Evolutionary conservation across 2,797 vertebrate genomes (phyloP), one percentile per base, ranked within the genome.

Genomic region (Pipistrellus pygmaeus): DNA sequence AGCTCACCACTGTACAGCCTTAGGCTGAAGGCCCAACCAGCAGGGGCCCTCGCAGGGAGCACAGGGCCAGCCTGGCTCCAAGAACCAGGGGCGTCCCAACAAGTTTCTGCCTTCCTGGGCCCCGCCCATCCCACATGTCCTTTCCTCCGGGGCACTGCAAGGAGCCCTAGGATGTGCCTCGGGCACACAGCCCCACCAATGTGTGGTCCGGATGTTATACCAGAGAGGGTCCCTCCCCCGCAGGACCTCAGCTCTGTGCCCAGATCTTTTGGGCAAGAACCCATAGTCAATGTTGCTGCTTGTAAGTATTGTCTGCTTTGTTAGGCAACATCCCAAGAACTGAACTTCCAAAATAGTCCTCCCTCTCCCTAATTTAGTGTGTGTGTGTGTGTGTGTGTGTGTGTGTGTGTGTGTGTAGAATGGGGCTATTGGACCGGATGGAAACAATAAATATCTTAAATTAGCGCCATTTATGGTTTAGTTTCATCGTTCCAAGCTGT

Each of bases 71-170:
- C 20, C 2, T 17, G 9, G 9, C 62, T 71, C 20, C 0, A 0
- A 1, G 14, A 14, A 27, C 7, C n/a, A 4, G 10, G 6, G 0
- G 2, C 1, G 0, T 18, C 6, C 17, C 9, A 1, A 0, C 1
- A 30, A 14, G 32, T 30, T 20, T 21, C 88, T 18, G 14, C 6
- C 25, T 44, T 2, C 1, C 5, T 13, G 0, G 3, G 15, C 17
- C 30, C 7, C 0, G 12, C 9, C 0, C 0, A 13, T 17, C 18
- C n/a, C 3, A 4, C 4, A 0, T 7, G 15, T 27, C 12, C 12
- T 44, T 55, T 76, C 13, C 32, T 44, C 0, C 2, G 4, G 35
- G 62, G 35, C 3, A 2, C 8, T 0, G 0, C 6, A 2, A 20
- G 62, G 27, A 60, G 27, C 53, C 30, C 8, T 8, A 2, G 23